These are phyloP conservation scores for Zeus faber DNA, from an alignment of 2,113 vertebrate genomes.

Conservation along the genomic window DNA sequence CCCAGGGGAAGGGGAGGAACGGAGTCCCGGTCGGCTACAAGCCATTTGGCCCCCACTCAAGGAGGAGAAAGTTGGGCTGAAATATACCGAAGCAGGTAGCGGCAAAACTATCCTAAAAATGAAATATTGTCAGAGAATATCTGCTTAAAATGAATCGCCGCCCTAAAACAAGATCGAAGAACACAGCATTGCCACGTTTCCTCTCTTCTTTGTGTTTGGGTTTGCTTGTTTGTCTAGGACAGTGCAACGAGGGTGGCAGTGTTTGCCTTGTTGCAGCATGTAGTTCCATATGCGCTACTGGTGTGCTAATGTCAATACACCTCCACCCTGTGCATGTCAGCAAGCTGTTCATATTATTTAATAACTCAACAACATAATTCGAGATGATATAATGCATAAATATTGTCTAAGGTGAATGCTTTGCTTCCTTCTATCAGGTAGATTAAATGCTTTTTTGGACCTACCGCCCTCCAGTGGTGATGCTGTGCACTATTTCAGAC, in stretches of 20 bases:
- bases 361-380: too few relatives aligned
- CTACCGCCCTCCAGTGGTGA: conserved; percentile 31
- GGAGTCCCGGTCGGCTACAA: conserved; percentile 89
- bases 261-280: conserved; percentile 25
- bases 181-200: neutral
- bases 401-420: too few relatives aligned
- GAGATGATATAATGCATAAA: too few relatives aligned
- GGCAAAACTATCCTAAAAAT: neutral
- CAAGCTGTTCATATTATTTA: neutral
- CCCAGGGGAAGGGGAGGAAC: conserved; percentile 83
- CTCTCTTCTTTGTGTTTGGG: neutral
- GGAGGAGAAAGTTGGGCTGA: conserved; percentile 91
- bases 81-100: conserved; percentile 97
- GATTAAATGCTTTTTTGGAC: neutral
- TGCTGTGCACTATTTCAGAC: neutral
- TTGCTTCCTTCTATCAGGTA: too few relatives aligned
- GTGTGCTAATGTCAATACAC: conserved; percentile 37
- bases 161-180: neutral
- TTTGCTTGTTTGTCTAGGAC: neutral
- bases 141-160: conserved; percentile 19
- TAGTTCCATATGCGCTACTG: neutral
- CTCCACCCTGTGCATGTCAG: conserved; percentile 46
- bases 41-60: conserved; percentile 93
- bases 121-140: conserved; percentile 8
- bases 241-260: conserved; percentile 13